These are phyloP conservation scores for Dicyrtoma fusca DNA, from an alignment of 2,888 invertebrate species.

Conservation along the genomic window DNA sequence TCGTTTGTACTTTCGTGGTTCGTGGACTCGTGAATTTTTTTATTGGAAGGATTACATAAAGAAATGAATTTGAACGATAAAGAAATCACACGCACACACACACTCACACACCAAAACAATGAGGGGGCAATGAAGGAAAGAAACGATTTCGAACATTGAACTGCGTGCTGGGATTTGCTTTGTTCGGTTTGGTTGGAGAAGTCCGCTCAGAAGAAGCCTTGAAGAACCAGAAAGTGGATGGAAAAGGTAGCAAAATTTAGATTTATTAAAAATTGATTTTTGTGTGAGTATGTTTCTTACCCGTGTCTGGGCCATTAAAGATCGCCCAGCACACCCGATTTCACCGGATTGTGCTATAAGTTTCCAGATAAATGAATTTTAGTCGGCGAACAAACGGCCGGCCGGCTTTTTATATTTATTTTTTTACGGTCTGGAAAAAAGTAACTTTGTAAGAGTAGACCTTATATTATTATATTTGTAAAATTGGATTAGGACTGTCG, in stretches of 20 bases:
- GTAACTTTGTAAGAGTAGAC: too few species aligned
- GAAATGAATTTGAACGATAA: too few species aligned
- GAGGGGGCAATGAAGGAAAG: neutral
- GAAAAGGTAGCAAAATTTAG: neutral
- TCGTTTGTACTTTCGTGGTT: too few species aligned
- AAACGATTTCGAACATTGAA: neutral
- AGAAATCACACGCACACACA: too few species aligned
- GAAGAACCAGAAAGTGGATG: neutral
- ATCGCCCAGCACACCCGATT: slow-evolving; percentile 40
- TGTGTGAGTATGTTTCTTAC: slow-evolving; percentile 66
- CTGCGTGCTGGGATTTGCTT: neutral
- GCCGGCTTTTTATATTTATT: slow-evolving; percentile 3
- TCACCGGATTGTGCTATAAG: slow-evolving; percentile 36
- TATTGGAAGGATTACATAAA: too few species aligned
- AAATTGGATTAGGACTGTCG: too few species aligned
- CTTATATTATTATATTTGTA: too few species aligned
- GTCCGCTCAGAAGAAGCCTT: neutral
- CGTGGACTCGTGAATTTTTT: too few species aligned
- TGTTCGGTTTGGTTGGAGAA: neutral
- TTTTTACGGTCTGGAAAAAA: too few species aligned
- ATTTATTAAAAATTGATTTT: too few species aligned
- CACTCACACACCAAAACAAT: too few species aligned
- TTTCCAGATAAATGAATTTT: slow-evolving; percentile 36
- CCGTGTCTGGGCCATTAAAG: slow-evolving; percentile 83
- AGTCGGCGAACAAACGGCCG: slow-evolving; percentile 22